Evolutionary conservation across 2,888 invertebrate genomes (phyloP), one percentile per base, ranked within the genome.

Genomic region (Xanthia icteritia): DNA sequence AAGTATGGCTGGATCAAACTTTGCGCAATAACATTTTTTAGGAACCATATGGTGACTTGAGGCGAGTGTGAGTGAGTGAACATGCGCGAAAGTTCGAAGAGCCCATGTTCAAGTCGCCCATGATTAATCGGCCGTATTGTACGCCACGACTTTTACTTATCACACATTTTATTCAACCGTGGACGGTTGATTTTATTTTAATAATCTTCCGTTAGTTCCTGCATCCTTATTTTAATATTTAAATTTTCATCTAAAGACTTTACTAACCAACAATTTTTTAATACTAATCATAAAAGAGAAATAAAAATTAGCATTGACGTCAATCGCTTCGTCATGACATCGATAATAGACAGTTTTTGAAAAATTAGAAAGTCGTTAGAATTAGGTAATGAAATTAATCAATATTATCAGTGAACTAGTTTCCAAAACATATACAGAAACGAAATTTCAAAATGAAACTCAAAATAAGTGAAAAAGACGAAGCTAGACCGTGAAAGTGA

Each of bases 231-330:
- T 61, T 9, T 31, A 15, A 39, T 60, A 60, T 39, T 60, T 23
- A 67, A 67, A 17, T 36, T 36, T 51, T 61, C 15, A 39, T 13
- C 4, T 5, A 56, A 56, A 42, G 5, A 17, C 5, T 17, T 54
- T 8, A 23, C 15, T 51, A 20, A 39, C 17, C 13, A 20, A 36
- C 23, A 70, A 42, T 27, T 4, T 20, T 42, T 39, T 42, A 3
- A 5, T 45, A 27, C 20, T 13, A 27, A 36, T 11, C 17, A 1
- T 54, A 36, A 9, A 48, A 36, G 15, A 39, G 3, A 42, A 73
- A 54, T 51, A 36, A 42, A 67, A 70, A 82, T 48, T 77, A 2
- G 36, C 71, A 83, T 81, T 78, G 48, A 82, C 78, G 80, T 77
- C 77, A 77, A 56, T 45, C 15, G 23, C 51, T 36, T 51, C 8